Evolutionary conservation across 2,113 vertebrate genomes (phyloP).

Genomic region (Todiramphus chloris): DNA sequence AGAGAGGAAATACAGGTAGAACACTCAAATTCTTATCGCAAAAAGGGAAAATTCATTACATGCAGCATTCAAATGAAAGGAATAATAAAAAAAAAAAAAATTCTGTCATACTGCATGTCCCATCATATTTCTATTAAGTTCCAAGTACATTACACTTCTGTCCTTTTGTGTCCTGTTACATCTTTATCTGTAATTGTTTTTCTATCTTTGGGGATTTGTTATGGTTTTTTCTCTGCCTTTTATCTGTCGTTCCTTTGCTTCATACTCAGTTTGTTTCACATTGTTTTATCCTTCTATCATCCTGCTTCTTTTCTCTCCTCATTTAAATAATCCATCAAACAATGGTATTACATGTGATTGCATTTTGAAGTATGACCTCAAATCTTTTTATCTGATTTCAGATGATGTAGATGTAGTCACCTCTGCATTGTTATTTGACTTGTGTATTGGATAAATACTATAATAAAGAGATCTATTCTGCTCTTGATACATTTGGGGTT

Average conservation of each 20-base stretch:
- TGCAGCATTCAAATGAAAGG: neutral
- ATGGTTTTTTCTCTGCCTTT: neutral
- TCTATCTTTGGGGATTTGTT: neutral
- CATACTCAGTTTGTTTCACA: neutral
- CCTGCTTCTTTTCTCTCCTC: neutral
- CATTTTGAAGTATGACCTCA: neutral
- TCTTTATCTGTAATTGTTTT: neutral
- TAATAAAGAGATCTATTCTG: neutral
- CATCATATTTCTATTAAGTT: neutral
- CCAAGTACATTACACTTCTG: neutral
- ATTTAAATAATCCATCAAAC: slow-evolving; percentile 34
- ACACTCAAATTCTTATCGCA: neutral
- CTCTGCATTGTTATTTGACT: neutral
- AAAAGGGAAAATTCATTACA: neutral
- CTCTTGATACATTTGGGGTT: neutral
- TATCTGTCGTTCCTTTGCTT: neutral
- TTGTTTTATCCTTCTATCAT: neutral
- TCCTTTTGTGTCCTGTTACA: neutral
- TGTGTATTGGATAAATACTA: neutral
- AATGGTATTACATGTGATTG: neutral
- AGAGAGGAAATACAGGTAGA: neutral
- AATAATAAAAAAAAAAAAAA: neutral
- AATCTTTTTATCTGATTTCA: slow-evolving; percentile 3
- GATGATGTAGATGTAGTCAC: neutral
- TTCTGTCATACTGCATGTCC: neutral